These are phyloP conservation scores for Gastrophysa polygoni DNA, from an alignment of 2,888 invertebrate genomes.

Conservation along the genomic window DNA sequence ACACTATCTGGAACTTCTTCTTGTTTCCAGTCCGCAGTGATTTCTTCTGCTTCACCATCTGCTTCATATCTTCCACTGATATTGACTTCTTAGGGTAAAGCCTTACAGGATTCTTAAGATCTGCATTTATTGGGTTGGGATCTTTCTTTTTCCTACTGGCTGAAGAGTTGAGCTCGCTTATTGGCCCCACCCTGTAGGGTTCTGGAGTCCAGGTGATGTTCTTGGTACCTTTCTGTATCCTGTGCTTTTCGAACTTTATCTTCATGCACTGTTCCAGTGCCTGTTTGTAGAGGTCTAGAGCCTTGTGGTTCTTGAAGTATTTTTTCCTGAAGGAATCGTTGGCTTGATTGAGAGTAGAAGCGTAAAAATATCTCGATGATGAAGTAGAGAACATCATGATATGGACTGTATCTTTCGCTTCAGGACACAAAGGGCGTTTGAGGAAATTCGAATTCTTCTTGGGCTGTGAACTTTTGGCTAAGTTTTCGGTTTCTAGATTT, in stretches of 20 bases:
- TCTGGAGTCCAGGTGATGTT: conserved; percentile 10
- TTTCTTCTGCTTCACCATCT: conserved; percentile 7
- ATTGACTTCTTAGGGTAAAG: conserved; percentile 1
- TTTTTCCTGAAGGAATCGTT: conserved; percentile 13
- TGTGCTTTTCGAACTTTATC: conserved; percentile 17
- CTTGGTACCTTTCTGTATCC: conserved; percentile 3
- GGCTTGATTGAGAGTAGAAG: conserved; percentile 10
- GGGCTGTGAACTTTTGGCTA: no score
- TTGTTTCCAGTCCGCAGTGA: neutral
- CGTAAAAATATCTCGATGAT: conserved; percentile 21
- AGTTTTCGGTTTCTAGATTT: neutral
- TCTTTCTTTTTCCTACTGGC: neutral
- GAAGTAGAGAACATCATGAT: conserved; percentile 20
- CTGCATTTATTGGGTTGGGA: no score
- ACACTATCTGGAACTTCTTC: conserved; percentile 17
- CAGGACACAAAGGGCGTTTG: conserved; percentile 2
- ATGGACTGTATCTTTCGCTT: conserved; percentile 5
- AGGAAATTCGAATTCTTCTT: neutral
- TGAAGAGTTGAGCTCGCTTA: neutral
- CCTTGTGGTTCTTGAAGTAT: conserved; percentile 19
- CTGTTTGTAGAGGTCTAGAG: conserved; percentile 21
- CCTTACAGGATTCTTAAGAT: conserved; percentile 1
- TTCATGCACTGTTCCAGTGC: conserved; percentile 25
- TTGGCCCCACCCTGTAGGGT: neutral
- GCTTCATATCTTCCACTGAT: neutral